These are phyloP conservation scores for Nemapogon koenigi DNA, from an alignment of 2,888 invertebrate species.

Conservation along the genomic window DNA sequence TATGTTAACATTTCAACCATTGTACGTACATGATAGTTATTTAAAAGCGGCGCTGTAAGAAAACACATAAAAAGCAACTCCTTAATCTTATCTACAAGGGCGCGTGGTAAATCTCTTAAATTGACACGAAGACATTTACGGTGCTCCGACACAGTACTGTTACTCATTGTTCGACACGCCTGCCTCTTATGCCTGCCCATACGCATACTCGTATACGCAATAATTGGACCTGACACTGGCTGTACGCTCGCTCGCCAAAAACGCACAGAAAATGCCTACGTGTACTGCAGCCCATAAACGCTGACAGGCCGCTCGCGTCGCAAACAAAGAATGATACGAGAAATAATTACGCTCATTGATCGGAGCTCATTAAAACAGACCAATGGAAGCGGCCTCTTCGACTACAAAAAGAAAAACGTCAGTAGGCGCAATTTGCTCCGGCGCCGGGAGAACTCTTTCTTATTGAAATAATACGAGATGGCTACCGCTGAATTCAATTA, in stretches of 20 bases:
- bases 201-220: constrained; percentile 16
- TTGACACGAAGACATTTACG: constrained; percentile 35
- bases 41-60: too few relatives aligned
- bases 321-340: constrained; percentile 52
- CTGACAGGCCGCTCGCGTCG: constrained; percentile 45
- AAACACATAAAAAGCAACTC: constrained; percentile 5
- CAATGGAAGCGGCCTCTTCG: constrained; percentile 31
- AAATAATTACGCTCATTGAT: constrained; percentile 63
- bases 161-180: constrained; percentile 37
- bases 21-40: too few relatives aligned
- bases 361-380: constrained; percentile 53
- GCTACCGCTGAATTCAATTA: constrained; percentile 47
- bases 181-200: constrained; percentile 5
- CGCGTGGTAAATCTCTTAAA: constrained; percentile 28
- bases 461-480: constrained; percentile 44
- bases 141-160: constrained; percentile 27
- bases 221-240: constrained; percentile 35
- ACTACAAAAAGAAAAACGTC: constrained; percentile 39
- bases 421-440: constrained; percentile 47
- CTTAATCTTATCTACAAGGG: constrained; percentile 6
- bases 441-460: constrained; percentile 49
- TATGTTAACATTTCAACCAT: too few relatives aligned
- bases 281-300: constrained; percentile 29
- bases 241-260: constrained; percentile 46
- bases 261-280: constrained; percentile 26